Evolutionary conservation across 2,113 vertebrate genomes (phyloP).

Genomic region (Hyperoodon ampullatus): DNA sequence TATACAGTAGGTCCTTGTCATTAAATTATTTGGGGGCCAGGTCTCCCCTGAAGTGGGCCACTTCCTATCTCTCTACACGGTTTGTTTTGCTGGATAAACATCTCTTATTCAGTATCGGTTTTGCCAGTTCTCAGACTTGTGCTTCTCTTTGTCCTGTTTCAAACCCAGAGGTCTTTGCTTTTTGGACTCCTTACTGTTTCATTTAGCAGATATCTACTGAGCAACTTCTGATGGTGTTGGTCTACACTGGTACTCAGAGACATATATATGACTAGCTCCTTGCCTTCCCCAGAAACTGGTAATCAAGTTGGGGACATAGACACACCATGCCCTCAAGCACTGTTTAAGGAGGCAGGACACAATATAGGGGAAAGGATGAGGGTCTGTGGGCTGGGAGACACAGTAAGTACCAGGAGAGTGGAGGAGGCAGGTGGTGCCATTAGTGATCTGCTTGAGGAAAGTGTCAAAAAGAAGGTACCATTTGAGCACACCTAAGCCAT

Average conservation of each 20-base stretch:
- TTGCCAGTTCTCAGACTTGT: not conserved
- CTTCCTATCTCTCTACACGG: not conserved
- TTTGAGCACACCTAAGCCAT: not conserved
- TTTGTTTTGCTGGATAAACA: not conserved
- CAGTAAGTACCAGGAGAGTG: not conserved
- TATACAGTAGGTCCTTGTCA: no score
- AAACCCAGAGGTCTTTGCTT: not conserved
- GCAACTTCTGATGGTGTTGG: not conserved
- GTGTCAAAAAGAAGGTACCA: not conserved
- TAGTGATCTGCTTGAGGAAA: not conserved
- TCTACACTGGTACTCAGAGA: not conserved
- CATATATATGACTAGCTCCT: not conserved
- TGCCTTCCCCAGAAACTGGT: not conserved
- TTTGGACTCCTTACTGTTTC: not conserved
- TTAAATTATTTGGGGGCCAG: not conserved
- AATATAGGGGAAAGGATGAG: no score
- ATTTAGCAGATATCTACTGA: not conserved
- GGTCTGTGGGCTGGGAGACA: fast-evolving
- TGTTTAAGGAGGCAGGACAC: not conserved
- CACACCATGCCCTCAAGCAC: not conserved
- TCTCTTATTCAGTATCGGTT: not conserved
- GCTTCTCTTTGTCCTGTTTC: not conserved
- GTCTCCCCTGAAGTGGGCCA: not conserved
- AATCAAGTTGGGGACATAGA: not conserved
- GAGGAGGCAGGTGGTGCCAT: not conserved